These are phyloP conservation scores for Phortica variegata DNA, from an alignment of 1,140 invertebrate species.

Conservation along the genomic window DNA sequence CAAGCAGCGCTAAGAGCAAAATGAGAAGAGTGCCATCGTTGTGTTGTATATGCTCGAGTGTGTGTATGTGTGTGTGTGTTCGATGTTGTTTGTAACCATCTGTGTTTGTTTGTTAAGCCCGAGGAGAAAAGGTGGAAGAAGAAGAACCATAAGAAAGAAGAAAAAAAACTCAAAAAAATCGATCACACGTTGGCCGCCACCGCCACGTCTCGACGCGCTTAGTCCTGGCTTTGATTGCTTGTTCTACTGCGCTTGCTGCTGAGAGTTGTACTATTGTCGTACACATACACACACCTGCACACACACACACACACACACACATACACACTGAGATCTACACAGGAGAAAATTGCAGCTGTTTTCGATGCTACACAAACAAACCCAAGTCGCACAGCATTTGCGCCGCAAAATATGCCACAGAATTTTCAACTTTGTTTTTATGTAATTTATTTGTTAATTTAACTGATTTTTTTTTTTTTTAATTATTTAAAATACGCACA, in stretches of 20 bases:
- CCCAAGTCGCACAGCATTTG: conserved; percentile 28
- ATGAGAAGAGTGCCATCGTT: conserved; percentile 3
- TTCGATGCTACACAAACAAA: conserved; percentile 6
- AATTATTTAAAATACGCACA: neutral
- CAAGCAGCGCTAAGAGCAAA: neutral
- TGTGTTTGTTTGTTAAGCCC: conserved; percentile 12
- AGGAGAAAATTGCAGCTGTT: too few relatives aligned
- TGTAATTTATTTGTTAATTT: neutral
- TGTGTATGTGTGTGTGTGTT: neutral
- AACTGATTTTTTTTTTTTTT: neutral
- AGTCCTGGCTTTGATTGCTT: too few relatives aligned
- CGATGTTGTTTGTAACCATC: neutral
- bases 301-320: conserved; percentile 5
- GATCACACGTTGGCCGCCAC: conserved; percentile 38
- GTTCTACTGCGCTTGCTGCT: too few relatives aligned
- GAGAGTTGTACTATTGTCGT: conserved; percentile 4
- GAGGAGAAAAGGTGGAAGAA: conserved; percentile 12
- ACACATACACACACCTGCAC: conserved; percentile 5
- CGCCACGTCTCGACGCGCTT: conserved; percentile 1
- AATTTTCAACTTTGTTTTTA: conserved; percentile 1
- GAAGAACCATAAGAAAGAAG: too few relatives aligned
- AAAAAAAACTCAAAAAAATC: conserved; percentile 47
- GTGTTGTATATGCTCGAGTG: conserved; percentile 7
- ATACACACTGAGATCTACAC: neutral
- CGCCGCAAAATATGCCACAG: conserved; percentile 23